Conservation (phyloP, 2,888 invertebrate species). For the Rotaria socialis region DNA sequence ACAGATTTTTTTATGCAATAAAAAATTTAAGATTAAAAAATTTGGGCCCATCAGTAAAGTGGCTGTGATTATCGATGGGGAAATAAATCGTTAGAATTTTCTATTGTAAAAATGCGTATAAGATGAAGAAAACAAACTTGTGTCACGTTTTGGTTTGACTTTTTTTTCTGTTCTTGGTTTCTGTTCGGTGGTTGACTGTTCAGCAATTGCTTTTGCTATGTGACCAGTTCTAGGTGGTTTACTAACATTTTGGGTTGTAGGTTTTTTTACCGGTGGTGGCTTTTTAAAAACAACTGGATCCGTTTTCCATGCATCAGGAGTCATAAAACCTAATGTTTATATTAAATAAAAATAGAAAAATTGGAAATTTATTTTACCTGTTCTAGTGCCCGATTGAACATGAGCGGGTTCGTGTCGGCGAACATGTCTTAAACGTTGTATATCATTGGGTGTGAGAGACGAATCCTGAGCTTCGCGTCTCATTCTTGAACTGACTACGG, state of each 20-base stretch:
- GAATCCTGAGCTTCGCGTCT: neutral
- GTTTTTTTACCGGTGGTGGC: neutral
- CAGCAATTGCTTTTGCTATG: neutral
- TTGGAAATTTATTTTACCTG: neutral
- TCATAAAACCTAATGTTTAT: neutral
- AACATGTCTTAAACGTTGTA: constrained; percentile 1
- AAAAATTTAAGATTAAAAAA: too few relatives aligned
- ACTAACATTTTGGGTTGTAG: neutral
- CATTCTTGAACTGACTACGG: too few relatives aligned
- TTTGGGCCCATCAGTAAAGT: too few relatives aligned
- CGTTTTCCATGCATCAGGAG: neutral
- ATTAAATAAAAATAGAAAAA: too few relatives aligned
- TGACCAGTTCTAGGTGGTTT: neutral
- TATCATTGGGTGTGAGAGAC: neutral
- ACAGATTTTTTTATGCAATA: too few relatives aligned
- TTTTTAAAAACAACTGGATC: neutral
- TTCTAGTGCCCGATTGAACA: neutral
- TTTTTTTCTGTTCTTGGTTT: neutral
- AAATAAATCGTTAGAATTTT: too few relatives aligned
- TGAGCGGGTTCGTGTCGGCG: constrained; percentile 10
- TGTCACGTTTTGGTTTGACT: neutral
- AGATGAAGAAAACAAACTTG: neutral
- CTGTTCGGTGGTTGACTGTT: neutral
- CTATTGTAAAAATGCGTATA: too few relatives aligned
- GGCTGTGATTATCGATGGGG: too few relatives aligned